Conservation (phyloP, 2,797 vertebrate species). For the Platyrinchus mystaceus region DNA sequence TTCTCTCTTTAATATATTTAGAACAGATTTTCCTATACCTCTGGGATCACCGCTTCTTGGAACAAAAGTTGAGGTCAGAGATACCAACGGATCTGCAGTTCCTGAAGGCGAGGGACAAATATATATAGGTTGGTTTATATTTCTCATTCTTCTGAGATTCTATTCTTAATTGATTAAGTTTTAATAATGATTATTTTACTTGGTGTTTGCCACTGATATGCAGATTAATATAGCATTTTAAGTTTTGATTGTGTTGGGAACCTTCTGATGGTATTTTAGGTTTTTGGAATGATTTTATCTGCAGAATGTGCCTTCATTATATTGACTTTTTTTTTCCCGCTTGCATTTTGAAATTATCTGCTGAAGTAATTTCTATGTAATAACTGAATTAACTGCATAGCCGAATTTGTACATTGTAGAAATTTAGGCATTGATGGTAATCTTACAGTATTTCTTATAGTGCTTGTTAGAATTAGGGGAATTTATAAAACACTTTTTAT, state of each 20-base stretch:
- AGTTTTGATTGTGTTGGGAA: neutral
- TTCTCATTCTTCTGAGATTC: slow-evolving; percentile 13
- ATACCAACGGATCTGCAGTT: slow-evolving; percentile 73
- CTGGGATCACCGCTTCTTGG: slow-evolving; percentile 85
- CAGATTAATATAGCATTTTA: neutral
- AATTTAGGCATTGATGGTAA: neutral
- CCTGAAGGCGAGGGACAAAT: slow-evolving; percentile 90
- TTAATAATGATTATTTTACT: neutral
- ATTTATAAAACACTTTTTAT: neutral
- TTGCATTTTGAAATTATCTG: neutral
- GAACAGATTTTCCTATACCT: slow-evolving; percentile 74
- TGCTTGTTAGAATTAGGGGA: neutral
- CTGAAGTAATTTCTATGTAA: neutral
- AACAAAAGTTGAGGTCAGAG: slow-evolving; percentile 89
- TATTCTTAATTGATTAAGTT: neutral
- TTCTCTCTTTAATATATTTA: slow-evolving; percentile 52
- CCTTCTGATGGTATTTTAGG: neutral
- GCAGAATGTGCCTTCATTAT: neutral
- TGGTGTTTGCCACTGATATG: neutral
- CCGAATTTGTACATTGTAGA: neutral
- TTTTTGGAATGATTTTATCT: neutral
- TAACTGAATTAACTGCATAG: neutral
- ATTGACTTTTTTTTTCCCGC: neutral
- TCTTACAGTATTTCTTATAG: neutral
- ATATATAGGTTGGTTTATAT: slow-evolving; percentile 85